Percentiles rank a stretch among this genome's conserved stretches.
Evolutionary conservation across 2,113 vertebrate genomes (phyloP).

Genomic region (Ictalurus punctatus): DNA sequence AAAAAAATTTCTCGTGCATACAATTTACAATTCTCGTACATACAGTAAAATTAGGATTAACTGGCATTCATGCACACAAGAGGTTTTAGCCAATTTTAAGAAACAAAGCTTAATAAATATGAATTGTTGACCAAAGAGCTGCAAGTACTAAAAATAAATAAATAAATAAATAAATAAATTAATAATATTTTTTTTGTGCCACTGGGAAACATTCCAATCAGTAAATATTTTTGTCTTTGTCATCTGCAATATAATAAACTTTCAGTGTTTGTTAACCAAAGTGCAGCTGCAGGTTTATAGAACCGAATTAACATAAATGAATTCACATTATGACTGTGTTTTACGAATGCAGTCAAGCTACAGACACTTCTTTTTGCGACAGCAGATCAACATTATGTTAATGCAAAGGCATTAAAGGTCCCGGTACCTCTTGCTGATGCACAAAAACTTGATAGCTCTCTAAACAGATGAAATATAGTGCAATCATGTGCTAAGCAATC

Average conservation of each 20-base stretch:
- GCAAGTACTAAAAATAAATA: neutral
- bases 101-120: neutral
- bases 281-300: neutral
- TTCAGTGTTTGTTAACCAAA: neutral
- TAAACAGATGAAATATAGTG: neutral
- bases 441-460: neutral
- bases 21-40: neutral
- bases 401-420: neutral
- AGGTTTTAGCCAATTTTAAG: neutral
- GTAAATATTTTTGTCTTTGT: neutral
- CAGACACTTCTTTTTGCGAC: neutral
- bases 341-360: neutral
- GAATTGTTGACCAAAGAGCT: neutral
- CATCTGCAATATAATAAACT: neutral
- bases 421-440: neutral
- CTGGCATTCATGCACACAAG: neutral
- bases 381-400: neutral
- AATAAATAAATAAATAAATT: too few species aligned
- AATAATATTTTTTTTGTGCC: too few species aligned
- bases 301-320: neutral
- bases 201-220: too few species aligned
- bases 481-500: neutral
- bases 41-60: neutral
- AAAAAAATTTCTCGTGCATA: neutral
- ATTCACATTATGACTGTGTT: neutral